These are phyloP conservation scores for Poecilia velifera DNA, from an alignment of 2,797 vertebrate genomes.

Conservation along the genomic window DNA sequence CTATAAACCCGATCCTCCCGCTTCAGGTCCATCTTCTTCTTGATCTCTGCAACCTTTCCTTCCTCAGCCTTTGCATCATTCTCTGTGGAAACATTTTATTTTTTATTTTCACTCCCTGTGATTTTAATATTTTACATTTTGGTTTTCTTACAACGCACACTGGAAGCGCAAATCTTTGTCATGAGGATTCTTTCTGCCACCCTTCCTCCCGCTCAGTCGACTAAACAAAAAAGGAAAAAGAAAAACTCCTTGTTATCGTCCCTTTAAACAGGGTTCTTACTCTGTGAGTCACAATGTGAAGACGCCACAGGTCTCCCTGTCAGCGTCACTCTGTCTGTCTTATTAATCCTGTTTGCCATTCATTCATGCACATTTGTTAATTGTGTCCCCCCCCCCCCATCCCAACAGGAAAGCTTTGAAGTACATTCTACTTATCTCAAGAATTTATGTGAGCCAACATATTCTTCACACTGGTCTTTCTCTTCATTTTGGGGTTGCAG, in stretches of 20 bases:
- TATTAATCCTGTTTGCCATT: slow-evolving; percentile 59
- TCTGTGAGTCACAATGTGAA: slow-evolving; percentile 76
- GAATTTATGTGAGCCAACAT: background rate
- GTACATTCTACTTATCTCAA: background rate
- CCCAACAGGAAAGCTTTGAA: background rate
- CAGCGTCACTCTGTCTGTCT: slow-evolving; percentile 70
- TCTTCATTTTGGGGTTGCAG: background rate
- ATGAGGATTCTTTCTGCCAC: slow-evolving; percentile 18
- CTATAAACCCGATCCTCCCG: slow-evolving; percentile 89
- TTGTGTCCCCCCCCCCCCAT: slow-evolving; percentile 3
- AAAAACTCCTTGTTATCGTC: slow-evolving; percentile 42
- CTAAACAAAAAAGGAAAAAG: slow-evolving; percentile 41
- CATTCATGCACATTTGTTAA: slow-evolving; percentile 29
- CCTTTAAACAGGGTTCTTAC: slow-evolving; percentile 62
- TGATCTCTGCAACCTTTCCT: slow-evolving; percentile 48
- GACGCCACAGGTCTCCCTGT: slow-evolving; percentile 71
- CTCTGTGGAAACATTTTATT: background rate
- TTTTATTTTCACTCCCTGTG: background rate
- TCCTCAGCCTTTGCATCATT: slow-evolving; percentile 18
- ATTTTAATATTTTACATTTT: slow-evolving; percentile 17
- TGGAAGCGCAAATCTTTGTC: slow-evolving; percentile 25
- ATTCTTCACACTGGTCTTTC: background rate
- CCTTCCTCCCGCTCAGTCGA: slow-evolving; percentile 13
- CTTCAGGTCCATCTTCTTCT: slow-evolving; percentile 55
- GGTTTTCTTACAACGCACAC: background rate